Conservation (phyloP, 2,113 vertebrate genomes). For the Corvus cornix region DNA sequence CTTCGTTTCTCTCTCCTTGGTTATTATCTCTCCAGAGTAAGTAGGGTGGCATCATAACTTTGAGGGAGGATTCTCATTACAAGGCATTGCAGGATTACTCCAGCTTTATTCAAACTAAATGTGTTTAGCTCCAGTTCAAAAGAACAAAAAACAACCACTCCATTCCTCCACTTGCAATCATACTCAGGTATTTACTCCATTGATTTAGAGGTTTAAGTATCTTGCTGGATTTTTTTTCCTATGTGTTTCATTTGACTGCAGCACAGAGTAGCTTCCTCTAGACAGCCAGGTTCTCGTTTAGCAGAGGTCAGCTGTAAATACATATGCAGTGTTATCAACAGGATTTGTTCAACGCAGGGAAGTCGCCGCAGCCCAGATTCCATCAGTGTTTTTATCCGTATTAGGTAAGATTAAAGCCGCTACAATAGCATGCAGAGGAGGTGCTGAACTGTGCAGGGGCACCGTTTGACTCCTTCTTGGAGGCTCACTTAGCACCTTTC, state of each 20-base stretch:
- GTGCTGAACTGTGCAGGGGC: neutral
- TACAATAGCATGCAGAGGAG: neutral
- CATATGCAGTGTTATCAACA: neutral
- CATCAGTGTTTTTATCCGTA: neutral
- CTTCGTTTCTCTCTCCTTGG: neutral
- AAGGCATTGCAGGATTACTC: neutral
- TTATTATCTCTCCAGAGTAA: neutral
- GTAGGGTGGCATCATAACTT: neutral
- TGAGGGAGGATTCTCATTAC: neutral
- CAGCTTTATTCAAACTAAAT: neutral
- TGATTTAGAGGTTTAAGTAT: neutral
- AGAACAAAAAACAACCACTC: neutral
- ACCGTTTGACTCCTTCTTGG: neutral
- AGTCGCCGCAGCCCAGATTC: neutral
- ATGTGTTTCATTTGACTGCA: neutral
- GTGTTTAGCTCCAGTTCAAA: neutral
- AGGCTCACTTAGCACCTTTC: neutral
- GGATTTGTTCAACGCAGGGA: neutral
- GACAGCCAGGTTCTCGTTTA: neutral
- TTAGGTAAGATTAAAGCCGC: conserved; percentile 8
- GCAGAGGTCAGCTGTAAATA: neutral
- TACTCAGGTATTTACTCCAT: neutral
- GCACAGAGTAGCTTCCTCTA: neutral
- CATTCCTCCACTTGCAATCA: neutral
- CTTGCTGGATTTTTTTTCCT: neutral